These are phyloP conservation scores for Alethe castanea DNA, from an alignment of 2,113 vertebrate genomes.

Conservation along the genomic window DNA sequence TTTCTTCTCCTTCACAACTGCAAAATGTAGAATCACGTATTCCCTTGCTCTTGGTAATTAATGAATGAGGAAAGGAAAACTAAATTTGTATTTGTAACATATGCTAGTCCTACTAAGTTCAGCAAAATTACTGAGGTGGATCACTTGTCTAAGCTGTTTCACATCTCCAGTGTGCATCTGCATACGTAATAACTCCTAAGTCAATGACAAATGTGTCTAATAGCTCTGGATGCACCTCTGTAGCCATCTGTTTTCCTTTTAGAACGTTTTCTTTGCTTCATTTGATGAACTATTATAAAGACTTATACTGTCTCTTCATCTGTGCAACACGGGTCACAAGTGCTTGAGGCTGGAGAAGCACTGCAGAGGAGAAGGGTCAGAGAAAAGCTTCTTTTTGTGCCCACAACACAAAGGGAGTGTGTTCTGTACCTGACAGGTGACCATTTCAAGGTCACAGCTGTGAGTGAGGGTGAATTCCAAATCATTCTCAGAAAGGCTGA, in stretches of 20 bases:
- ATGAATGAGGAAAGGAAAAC: conserved; percentile 1
- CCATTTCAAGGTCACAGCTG: not conserved
- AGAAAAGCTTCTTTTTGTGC: not conserved
- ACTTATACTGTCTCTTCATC: not conserved
- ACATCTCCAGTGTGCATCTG: not conserved
- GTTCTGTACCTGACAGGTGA: not conserved
- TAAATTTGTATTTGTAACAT: not conserved
- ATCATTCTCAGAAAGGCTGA: not conserved
- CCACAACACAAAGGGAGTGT: not conserved
- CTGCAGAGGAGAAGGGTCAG: not conserved
- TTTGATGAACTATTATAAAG: not conserved
- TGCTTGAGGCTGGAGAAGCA: not conserved
- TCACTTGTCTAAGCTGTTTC: not conserved
- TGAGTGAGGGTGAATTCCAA: not conserved
- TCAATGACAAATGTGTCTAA: not conserved
- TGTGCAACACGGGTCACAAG: not conserved
- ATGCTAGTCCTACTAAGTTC: not conserved
- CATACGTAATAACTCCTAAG: not conserved
- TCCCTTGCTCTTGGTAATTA: not conserved
- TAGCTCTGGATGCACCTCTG: not conserved
- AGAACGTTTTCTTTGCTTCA: not conserved
- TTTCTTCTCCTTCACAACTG: not conserved
- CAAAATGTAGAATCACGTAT: not conserved
- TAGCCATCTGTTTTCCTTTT: not conserved
- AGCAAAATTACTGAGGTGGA: conserved; percentile 6